A percentile compares a stretch with the other conserved stretches of the same genome.
These are phyloP conservation scores for Encarsia formosa DNA, from an alignment of 2,888 invertebrate species.

Conservation along the genomic window DNA sequence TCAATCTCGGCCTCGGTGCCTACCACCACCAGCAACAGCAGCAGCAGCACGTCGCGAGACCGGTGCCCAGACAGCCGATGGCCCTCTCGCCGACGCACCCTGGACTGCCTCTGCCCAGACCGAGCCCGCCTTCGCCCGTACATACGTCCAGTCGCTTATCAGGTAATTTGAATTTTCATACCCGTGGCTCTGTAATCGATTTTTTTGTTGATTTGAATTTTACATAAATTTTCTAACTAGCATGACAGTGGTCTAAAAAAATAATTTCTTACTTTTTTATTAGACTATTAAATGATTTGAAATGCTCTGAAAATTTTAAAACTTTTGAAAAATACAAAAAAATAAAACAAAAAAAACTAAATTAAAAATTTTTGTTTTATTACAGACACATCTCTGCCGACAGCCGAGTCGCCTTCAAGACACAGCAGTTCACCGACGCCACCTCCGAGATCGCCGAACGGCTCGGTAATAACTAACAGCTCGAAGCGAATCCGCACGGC, in stretches of 20 bases:
- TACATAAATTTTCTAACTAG: too few species aligned
- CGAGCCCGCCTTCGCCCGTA: slow-evolving; percentile 42
- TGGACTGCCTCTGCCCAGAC: slow-evolving; percentile 34
- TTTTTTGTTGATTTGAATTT: too few species aligned
- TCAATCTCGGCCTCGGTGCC: slow-evolving; percentile 43
- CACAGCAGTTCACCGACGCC: slow-evolving; percentile 45
- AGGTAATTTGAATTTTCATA: too few species aligned
- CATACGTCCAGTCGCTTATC: slow-evolving; percentile 36
- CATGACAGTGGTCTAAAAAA: too few species aligned
- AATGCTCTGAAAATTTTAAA: too few species aligned
- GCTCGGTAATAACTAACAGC: slow-evolving; percentile 53
- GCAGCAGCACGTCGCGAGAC: slow-evolving; percentile 44
- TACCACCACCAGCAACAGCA: slow-evolving; percentile 30
- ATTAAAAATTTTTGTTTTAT: background rate
- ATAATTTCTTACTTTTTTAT: too few species aligned
- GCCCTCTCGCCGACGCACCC: background rate
- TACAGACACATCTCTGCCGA: slow-evolving; percentile 45
- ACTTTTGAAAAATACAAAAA: background rate
- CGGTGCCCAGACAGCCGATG: slow-evolving; percentile 36
- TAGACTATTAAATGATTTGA: too few species aligned
- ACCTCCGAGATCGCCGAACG: slow-evolving; percentile 49
- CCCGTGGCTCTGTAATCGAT: too few species aligned
- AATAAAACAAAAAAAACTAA: background rate
- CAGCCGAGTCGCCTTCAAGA: slow-evolving; percentile 51
- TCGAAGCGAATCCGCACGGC: slow-evolving; percentile 89